Base-by-base conservation (phyloP, 92 coral and sea anemone genomes). In the Siderastrea siderea region DNA sequence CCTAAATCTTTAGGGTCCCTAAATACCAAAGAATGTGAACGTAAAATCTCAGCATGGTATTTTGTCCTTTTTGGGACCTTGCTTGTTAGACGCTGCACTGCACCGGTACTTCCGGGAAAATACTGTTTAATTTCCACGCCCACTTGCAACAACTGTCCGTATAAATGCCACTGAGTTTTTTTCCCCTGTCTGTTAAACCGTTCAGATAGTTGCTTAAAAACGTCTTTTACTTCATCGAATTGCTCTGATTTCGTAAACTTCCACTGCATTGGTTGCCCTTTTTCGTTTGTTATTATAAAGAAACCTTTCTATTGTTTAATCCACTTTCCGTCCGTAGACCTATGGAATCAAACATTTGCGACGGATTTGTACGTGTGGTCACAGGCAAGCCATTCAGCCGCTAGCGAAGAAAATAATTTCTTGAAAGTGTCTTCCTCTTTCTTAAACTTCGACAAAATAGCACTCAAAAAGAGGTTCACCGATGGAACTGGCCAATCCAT, bases 111-210 rank as follows among this genome's bases (percentile, higher is more conserved):
- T 62, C 84, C 16, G 77, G 77, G 58, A 87, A 87, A 15, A 87
- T 13, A 68, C 71, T 38, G 10, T 58, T 2, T 12, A 79, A 48
- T 46, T 46, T 17, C 4, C 19, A 19, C 16, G 54, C 57, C 90
- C 86, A 87, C 69, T 78, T 74, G 50, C 90, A 87, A 59, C 86
- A 87, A 79, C 80, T 87, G 38, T 87, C 90, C 49, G 50, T 72
- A 8, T 49, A 49, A 4, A 72, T 72, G 16, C 58, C 59, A n/a
- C 9, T 59, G 50, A 72, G 77, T 49, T 3, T 16, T 16, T 79
- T 67, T 2, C 54, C 43, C 59, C 16, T 80, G 68, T 66, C 1
- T 1, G n/a, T 79, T 46, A 43, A 47, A 62, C 53, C 75, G 88
- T 72, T 63, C 54, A 45, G 49, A 71, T 54, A 88, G 51, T 13